Percentiles rank a stretch among this genome's conserved stretches.
These are phyloP conservation scores for Prosapia bicincta DNA, from an alignment of 2,888 invertebrate species.

Conservation along the genomic window DNA sequence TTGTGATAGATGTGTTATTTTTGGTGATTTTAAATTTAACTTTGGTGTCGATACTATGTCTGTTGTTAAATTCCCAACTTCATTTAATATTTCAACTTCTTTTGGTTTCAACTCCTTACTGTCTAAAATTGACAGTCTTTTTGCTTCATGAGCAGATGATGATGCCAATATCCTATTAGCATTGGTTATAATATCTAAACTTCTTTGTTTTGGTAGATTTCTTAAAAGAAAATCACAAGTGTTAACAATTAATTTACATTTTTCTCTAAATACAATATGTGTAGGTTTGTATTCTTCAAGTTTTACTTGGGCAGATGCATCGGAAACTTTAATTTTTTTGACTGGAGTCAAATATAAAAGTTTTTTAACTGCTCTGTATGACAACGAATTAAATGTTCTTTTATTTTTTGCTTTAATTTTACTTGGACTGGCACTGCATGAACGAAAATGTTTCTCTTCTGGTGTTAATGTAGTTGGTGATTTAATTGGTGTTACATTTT, in stretches of 20 bases:
- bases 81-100: neutral
- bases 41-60: neutral
- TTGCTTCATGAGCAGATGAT: neutral
- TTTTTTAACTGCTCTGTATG: neutral
- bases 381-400: neutral
- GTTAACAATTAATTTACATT: conserved; percentile 23
- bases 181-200: conserved; percentile 22
- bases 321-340: conserved; percentile 4
- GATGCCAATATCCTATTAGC: conserved; percentile 20
- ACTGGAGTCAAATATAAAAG: neutral
- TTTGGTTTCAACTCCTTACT: neutral
- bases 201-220: conserved; percentile 20
- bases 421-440: conserved; percentile 19
- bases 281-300: conserved; percentile 16
- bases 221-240: conserved; percentile 24
- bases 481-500: neutral
- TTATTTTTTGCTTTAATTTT: neutral
- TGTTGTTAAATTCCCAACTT: neutral
- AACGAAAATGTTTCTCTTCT: neutral
- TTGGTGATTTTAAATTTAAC: neutral
- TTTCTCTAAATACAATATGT: conserved; percentile 18
- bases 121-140: neutral
- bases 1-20: too few species aligned
- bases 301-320: conserved; percentile 23
- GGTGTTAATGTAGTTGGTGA: neutral